Conservation (phyloP, 2,888 invertebrate species). For the Tineola bisselliella region DNA sequence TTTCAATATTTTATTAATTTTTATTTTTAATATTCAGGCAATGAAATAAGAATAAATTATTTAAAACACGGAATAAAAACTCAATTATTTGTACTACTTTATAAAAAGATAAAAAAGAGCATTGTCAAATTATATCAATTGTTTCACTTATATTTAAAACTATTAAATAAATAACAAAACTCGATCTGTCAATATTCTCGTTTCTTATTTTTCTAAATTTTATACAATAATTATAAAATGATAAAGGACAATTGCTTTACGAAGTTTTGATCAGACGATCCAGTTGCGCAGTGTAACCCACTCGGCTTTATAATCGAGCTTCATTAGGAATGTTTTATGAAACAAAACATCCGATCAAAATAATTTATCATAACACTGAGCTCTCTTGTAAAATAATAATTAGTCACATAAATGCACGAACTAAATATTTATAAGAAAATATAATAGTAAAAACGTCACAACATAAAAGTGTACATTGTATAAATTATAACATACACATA, state of each 20-base stretch:
- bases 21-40: not conserved
- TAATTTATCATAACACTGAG: not conserved
- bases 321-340: not conserved
- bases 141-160: not conserved
- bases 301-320: not conserved
- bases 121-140: not conserved
- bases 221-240: not conserved
- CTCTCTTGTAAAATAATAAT: not conserved
- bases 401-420: constrained; percentile 48
- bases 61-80: not conserved
- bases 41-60: not conserved
- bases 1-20: not conserved
- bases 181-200: not conserved
- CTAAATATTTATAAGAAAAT: constrained; percentile 32
- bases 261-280: not conserved
- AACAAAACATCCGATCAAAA: not conserved
- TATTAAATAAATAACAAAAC: not conserved
- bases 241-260: not conserved
- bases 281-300: not conserved
- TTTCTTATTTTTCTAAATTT: not conserved
- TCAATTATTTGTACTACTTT: constrained; percentile 3
- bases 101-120: not conserved
- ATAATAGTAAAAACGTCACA: constrained; percentile 41
- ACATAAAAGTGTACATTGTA: constrained; percentile 33
- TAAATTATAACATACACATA: not conserved